phyloP scores from a whole-genome alignment of 2,797 vertebrate genomes.

The Choloepus didactylus region DNA sequence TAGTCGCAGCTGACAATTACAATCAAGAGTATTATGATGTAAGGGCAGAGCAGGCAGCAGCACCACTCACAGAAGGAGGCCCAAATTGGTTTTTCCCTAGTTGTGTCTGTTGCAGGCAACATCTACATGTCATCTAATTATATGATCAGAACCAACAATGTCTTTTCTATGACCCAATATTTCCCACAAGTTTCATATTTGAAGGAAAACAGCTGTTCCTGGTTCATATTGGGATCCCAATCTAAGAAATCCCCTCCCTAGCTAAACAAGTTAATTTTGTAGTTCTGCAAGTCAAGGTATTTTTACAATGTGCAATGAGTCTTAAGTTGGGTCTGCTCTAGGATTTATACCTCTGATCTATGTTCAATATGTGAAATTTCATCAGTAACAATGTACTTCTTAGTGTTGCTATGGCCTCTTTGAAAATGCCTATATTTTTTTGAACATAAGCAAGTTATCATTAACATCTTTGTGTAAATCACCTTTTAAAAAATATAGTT shows the following conservation, averaged over 20 bases:
- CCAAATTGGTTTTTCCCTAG: neutral
- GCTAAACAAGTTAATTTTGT: neutral
- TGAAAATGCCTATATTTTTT: conserved; percentile 16
- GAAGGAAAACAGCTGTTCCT: conserved; percentile 20
- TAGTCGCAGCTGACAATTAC: neutral
- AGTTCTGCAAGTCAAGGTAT: neutral
- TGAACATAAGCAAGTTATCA: conserved; percentile 52
- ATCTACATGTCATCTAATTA: neutral
- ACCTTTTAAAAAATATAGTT: conserved; percentile 12
- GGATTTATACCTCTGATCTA: neutral
- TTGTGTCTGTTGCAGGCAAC: neutral
- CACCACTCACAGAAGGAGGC: neutral
- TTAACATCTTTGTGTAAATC: conserved; percentile 32
- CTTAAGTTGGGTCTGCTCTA: neutral
- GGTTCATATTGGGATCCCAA: neutral
- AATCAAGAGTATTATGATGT: neutral
- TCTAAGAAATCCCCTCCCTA: neutral
- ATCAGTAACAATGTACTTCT: conserved; percentile 4
- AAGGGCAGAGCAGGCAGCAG: neutral
- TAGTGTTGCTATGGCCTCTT: conserved; percentile 9
- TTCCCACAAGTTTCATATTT: neutral
- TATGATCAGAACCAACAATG: neutral
- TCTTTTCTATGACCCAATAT: neutral
- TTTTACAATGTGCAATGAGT: neutral
- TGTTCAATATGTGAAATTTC: neutral